Base-by-base conservation (phyloP, 2,113 vertebrate species). In the Emydura subglobosa region DNA sequence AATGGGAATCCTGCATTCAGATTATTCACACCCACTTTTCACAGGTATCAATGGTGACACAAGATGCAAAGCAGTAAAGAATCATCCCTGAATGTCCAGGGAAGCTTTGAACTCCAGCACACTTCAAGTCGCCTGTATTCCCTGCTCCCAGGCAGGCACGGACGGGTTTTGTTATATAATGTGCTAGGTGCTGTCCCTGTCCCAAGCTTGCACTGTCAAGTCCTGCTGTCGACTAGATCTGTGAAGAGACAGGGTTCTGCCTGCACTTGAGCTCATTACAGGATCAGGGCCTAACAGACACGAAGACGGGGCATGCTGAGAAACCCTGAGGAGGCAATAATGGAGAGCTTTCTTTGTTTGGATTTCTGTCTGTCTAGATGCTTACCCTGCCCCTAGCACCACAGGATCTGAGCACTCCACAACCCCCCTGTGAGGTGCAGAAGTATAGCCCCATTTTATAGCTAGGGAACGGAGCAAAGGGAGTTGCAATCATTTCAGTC, bases 151-250 rank as follows among this genome's bases (percentile, higher is more conserved):
- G 74, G 85, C 55, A 54, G 3, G 94, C 86, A 95, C 85, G 89
- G 21, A 91, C 88, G 85, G 85, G 1, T 59, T 85, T 74, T 79
- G 83, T 87, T 76, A 68, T 85, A 78, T 95, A 95, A 96, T 78
- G 95, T 88, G 88, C 93, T 89, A 90, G 78, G 78, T 93, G 94
- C 95, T 93, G 65, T n/a, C 65, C 65, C 34, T 1, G 9, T 39
- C 65, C n/a, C 5, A 10, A 72, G n/a, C n/a, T 39, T 72, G 17
- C 65, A 22, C n/a, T 72, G 19, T 72, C 8, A 34, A 39, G n/a
- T 39, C 34, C 65, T 39, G 34, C 16, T 39, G 34, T n/a, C 17
- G n/a, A 34, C 3, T 44, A 76, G 21, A 39, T 12, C 12, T 47
- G 24, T 13, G 12, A 10, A 47, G 74, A 47, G 24, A 47, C 42